Conservation (phyloP, 2,113 vertebrate species). For the Natator depressus region DNA sequence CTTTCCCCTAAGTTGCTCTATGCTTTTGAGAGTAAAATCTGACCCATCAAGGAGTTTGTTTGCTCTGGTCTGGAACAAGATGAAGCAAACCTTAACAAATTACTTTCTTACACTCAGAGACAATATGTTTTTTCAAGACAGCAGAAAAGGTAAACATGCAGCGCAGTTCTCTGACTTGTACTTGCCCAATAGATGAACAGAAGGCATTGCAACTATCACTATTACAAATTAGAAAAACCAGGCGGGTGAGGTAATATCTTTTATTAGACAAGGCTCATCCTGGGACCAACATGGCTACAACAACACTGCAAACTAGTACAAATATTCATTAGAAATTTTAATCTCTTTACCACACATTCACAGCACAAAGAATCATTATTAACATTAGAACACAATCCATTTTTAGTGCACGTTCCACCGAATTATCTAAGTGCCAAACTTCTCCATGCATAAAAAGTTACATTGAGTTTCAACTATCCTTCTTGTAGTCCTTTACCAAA, state of each 20-base stretch:
- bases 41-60: accelerated
- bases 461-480: slow-evolving; percentile 26
- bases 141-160: neutral
- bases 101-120: neutral
- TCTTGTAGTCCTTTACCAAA: neutral
- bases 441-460: neutral
- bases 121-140: neutral
- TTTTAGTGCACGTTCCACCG: neutral
- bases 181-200: neutral
- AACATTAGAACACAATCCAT: neutral
- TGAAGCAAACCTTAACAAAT: accelerated
- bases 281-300: too few relatives aligned
- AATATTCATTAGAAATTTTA: accelerated
- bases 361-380: neutral
- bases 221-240: too few relatives aligned
- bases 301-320: neutral
- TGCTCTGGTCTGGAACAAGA: accelerated
- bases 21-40: neutral
- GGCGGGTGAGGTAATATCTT: too few relatives aligned
- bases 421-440: neutral
- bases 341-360: neutral
- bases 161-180: neutral
- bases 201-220: neutral
- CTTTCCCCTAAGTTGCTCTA: neutral
- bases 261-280: too few relatives aligned